Evolutionary conservation across 1,140 invertebrate species (phyloP), one percentile per base, ranked within the genome.

Genomic region (Melipona quadrifasciata): DNA sequence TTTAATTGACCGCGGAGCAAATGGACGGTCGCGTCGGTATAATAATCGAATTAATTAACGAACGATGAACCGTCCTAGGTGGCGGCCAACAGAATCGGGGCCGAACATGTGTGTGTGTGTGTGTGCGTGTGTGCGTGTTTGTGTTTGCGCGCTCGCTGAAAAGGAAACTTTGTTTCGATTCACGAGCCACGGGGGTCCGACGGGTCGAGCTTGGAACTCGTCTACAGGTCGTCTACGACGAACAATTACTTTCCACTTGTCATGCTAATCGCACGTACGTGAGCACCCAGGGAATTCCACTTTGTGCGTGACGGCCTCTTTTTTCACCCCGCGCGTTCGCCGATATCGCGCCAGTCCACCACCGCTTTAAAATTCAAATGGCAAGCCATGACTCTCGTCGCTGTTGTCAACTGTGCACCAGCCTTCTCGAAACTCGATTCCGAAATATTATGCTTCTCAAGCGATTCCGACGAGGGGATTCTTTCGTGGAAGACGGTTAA

Each of bases 221-320:
- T 86, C 78, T 82, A 76, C 84, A 65, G 84, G 53, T 81, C 84
- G 83, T 87, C 84, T 81, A 86, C 83, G 68, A 53, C 73, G 84
- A 78, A 87, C 83, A 82, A 87, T 87, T 86, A 87, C 83, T 81
- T 78, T 87, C 85, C 85, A 87, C 80, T 86, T 86, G 84, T 87
- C 80, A 86, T 86, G 80, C 85, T 85, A 82, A 83, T 86, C 80
- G 75, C 77, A 61, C 81, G 71, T 75, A 76, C 81, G 70, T 74
- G 86, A 76, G 83, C 78, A 71, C 74, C 65, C 65, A 77, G 80
- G 55, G 68, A 84, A 84, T 80, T 84, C 70, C 85, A 74, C 85
- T 71, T 86, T 75, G 82, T 75, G 70, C 82, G 68, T 86, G 85
- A 86, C 82, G 61, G 81, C 57, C 77, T 73, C 78, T 81, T 85